Evolutionary conservation across 2,113 vertebrate genomes (phyloP).

Genomic region (Danionella cerebrum): DNA sequence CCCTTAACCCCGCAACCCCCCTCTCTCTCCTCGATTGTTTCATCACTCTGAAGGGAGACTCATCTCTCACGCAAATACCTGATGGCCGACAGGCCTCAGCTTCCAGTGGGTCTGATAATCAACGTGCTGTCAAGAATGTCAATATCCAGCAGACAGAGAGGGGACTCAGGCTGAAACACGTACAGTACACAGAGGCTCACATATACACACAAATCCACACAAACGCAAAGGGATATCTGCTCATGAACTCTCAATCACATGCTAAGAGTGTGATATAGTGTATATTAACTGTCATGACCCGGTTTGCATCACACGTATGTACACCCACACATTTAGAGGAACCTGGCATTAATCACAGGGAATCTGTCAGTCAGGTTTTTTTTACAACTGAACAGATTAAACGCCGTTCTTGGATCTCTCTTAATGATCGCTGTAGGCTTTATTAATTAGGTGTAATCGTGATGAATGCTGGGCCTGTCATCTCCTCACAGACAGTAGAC

Average conservation of each 20-base stretch:
- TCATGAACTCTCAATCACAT: slow-evolving; percentile 9
- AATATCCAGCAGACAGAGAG: slow-evolving; percentile 81
- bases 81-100: slow-evolving; percentile 85
- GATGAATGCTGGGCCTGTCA: slow-evolving; percentile 45
- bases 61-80: slow-evolving; percentile 69
- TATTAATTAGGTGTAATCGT: slow-evolving; percentile 51
- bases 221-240: slow-evolving; percentile 4
- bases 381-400: slow-evolving; percentile 50
- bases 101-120: slow-evolving; percentile 93
- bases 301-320: slow-evolving; percentile 9
- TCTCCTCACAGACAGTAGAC: slow-evolving; percentile 20
- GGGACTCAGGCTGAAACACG: slow-evolving; percentile 29
- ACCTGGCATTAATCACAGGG: slow-evolving; percentile 65
- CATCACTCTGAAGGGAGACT: slow-evolving; percentile 67
- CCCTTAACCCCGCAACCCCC: slow-evolving; percentile 49
- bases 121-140: slow-evolving; percentile 92
- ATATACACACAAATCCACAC: slow-evolving; percentile 9
- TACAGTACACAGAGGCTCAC: slow-evolving; percentile 33
- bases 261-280: not conserved
- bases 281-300: slow-evolving; percentile 23
- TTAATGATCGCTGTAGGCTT: slow-evolving; percentile 46
- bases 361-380: slow-evolving; percentile 60
- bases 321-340: slow-evolving; percentile 38
- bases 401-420: slow-evolving; percentile 30
- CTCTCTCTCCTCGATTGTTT: slow-evolving; percentile 68